These are phyloP conservation scores for Sinocyclocheilus maitianheensis DNA, from an alignment of 2,113 vertebrate genomes.

Conservation along the genomic window DNA sequence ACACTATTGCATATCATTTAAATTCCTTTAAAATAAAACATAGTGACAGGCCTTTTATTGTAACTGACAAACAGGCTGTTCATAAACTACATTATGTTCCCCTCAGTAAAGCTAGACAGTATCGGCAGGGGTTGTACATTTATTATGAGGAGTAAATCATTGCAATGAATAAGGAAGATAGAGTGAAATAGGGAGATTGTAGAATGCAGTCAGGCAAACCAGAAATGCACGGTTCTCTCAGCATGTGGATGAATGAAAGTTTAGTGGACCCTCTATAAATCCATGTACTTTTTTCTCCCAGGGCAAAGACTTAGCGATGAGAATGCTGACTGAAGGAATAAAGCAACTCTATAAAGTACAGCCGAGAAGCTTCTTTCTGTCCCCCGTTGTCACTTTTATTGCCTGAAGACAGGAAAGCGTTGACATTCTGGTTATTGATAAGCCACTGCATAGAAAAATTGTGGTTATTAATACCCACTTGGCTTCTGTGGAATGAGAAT, in stretches of 20 bases:
- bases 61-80: conserved; percentile 13
- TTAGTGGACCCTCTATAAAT: conserved; percentile 15
- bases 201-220: neutral
- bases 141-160: conserved; percentile 15
- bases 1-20: neutral
- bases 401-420: neutral
- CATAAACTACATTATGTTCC: conserved; percentile 13
- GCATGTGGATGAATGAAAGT: conserved; percentile 19
- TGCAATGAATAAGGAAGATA: conserved; percentile 8
- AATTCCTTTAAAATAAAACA: neutral
- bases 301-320: conserved; percentile 1
- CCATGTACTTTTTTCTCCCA: neutral
- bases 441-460: conserved; percentile 1
- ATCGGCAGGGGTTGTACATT: neutral
- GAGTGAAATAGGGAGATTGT: conserved; percentile 7
- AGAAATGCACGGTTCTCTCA: neutral
- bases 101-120: neutral
- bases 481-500: neutral
- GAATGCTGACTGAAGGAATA: conserved; percentile 18
- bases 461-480: conserved; percentile 2
- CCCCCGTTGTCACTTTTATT: conserved; percentile 3
- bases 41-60: neutral
- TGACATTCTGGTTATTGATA: conserved; percentile 23
- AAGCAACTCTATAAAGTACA: conserved; percentile 20
- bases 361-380: conserved; percentile 12